These are phyloP conservation scores for Brachyopa scutellaris DNA, from an alignment of 2,888 invertebrate genomes.

Conservation along the genomic window DNA sequence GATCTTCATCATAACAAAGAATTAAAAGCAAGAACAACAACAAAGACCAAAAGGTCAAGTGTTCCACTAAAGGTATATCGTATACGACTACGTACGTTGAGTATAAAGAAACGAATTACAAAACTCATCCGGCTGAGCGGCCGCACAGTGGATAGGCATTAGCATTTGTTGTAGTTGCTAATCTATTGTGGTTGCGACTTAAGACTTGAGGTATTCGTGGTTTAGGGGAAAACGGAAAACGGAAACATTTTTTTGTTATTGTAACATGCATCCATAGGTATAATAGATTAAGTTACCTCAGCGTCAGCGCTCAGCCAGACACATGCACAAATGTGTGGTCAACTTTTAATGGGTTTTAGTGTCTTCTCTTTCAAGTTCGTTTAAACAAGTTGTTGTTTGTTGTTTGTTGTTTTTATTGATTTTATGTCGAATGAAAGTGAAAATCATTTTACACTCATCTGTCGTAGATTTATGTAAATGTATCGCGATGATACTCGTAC, in stretches of 20 bases:
- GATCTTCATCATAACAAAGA: constrained; percentile 36
- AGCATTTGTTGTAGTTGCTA: constrained; percentile 11
- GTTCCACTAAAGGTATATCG: constrained; percentile 53
- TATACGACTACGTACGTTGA: no score
- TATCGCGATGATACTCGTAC: no score
- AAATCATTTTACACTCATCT: constrained; percentile 16
- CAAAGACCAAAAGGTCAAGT: constrained; percentile 65
- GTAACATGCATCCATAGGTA: not conserved
- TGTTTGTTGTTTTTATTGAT: not conserved
- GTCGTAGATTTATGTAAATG: not conserved
- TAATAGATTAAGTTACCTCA: no score
- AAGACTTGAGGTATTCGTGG: constrained; percentile 10
- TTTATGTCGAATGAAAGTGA: constrained; percentile 39
- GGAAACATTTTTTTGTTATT: constrained; percentile 1
- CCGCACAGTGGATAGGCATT: constrained; percentile 18
- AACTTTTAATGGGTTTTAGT: constrained; percentile 16
- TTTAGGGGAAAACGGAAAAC: constrained; percentile 32
- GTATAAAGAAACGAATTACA: constrained; percentile 38
- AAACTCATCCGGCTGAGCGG: constrained; percentile 52
- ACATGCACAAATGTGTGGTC: not conserved
- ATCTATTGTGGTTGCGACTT: constrained; percentile 19
- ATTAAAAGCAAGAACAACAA: constrained; percentile 45
- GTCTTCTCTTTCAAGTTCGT: constrained; percentile 49
- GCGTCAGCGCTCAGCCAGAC: no score
- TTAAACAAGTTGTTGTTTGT: not conserved